Evolutionary conservation across 1,140 invertebrate genomes (phyloP).

Genomic region (Capitella teleta): DNA sequence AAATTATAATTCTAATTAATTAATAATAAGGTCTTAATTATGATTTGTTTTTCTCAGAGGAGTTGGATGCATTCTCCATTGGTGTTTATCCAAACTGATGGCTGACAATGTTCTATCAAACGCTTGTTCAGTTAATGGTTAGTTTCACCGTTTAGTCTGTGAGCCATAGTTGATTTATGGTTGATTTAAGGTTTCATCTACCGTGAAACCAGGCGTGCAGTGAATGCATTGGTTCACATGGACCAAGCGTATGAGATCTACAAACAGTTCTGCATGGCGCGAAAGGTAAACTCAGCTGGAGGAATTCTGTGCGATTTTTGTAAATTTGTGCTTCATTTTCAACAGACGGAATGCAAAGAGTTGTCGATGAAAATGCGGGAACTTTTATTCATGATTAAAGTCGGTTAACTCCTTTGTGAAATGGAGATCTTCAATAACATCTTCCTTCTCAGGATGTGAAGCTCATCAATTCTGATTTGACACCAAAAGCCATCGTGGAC

Average conservation of each 20-base stretch:
- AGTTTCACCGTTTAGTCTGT: neutral
- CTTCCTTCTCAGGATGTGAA: conserved; percentile 26
- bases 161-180: neutral
- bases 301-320: neutral
- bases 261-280: conserved; percentile 21
- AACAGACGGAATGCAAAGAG: too few relatives aligned
- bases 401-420: neutral
- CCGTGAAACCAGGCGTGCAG: conserved; percentile 28
- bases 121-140: neutral
- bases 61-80: neutral
- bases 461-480: conserved; percentile 34
- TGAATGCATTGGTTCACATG: conserved; percentile 35
- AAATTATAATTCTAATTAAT: neutral
- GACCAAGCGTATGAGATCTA: conserved; percentile 37
- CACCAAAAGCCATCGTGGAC: conserved; percentile 26
- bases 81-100: conserved; percentile 1
- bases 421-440: neutral
- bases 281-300: conserved; percentile 27
- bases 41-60: neutral
- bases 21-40: neutral
- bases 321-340: too few relatives aligned
- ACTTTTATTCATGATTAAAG: conserved; percentile 28
- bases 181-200: conserved; percentile 29
- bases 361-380: conserved; percentile 36
- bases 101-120: neutral